Conservation (phyloP, 2,888 invertebrate species). For the Philhelius pedissequus region DNA sequence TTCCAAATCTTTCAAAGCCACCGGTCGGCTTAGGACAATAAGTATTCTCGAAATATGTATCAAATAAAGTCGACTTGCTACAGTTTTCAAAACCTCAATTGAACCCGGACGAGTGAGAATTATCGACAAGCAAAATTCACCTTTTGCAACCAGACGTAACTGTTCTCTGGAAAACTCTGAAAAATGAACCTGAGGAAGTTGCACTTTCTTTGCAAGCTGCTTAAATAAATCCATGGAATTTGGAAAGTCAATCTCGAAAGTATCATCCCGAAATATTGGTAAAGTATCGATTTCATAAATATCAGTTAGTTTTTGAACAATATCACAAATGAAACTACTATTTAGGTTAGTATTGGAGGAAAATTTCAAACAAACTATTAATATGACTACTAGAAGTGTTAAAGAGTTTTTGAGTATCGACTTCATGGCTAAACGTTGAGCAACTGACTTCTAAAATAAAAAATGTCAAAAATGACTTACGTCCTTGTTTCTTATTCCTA, state of each 20-base stretch:
- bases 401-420: background rate
- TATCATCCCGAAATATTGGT: background rate
- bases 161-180: background rate
- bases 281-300: background rate
- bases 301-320: background rate
- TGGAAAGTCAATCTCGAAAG: background rate
- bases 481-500: background rate
- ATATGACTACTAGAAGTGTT: background rate
- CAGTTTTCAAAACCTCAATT: background rate
- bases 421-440: background rate
- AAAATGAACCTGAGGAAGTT: background rate
- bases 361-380: background rate
- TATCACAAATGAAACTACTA: background rate
- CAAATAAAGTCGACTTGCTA: background rate
- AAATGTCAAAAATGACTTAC: background rate
- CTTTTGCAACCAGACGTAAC: background rate
- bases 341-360: background rate
- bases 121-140: background rate
- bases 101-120: background rate
- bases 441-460: background rate
- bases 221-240: background rate
- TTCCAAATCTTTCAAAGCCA: background rate
- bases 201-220: background rate
- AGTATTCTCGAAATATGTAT: background rate
- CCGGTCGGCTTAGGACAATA: background rate